A percentile compares a stretch with the other conserved stretches of the same genome.
phyloP scores from a whole-genome alignment of 2,113 vertebrate species.

The Trematocara marginatum region DNA sequence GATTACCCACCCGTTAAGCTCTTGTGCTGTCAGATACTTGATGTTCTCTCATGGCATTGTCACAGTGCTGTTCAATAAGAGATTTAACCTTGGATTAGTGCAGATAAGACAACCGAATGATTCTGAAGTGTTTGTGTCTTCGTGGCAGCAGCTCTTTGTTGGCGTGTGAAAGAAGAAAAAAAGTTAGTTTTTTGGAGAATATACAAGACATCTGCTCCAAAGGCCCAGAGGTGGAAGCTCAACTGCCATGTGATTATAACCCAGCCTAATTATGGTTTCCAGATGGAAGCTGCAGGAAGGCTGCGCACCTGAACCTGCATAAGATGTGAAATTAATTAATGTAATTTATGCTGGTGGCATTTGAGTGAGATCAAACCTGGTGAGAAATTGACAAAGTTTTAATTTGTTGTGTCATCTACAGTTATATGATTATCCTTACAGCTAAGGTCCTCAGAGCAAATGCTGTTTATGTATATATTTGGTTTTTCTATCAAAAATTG shows the following conservation, averaged over 20 bases:
- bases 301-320: slow-evolving; percentile 4
- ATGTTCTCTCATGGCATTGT: neutral
- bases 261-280: neutral
- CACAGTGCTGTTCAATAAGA: neutral
- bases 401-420: neutral
- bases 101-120: neutral
- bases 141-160: neutral
- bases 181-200: neutral
- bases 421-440: neutral
- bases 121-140: slow-evolving; percentile 30
- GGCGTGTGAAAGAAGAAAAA: neutral
- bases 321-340: neutral
- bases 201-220: neutral
- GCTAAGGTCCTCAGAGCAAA: neutral
- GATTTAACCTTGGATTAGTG: slow-evolving; percentile 31
- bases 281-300: neutral
- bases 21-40: neutral
- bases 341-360: neutral
- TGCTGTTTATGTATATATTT: neutral
- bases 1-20: slow-evolving; percentile 39
- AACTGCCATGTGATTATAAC: neutral
- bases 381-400: neutral
- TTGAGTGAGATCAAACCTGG: neutral
- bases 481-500: neutral
- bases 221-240: neutral